A percentile compares a stretch with the other conserved stretches of the same genome.
Evolutionary conservation across 2,113 vertebrate genomes (phyloP).

Genomic region (Malurus melanocephalus): DNA sequence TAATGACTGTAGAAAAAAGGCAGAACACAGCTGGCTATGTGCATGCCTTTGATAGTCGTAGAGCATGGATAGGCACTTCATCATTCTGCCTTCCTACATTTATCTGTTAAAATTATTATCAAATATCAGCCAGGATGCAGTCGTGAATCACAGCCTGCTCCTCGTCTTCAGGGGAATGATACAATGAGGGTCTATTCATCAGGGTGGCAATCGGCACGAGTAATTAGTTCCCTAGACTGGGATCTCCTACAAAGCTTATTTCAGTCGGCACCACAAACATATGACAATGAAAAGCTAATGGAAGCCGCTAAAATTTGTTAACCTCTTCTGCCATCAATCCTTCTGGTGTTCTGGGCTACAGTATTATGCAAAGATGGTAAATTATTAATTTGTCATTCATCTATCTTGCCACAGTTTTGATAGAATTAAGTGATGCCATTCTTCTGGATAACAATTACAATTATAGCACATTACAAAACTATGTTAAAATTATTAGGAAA

Average conservation of each 20-base stretch:
- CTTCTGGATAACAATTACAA: conserved; percentile 90
- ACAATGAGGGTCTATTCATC: conserved; percentile 93
- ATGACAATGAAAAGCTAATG: conserved; percentile 86
- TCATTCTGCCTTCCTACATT: conserved; percentile 92
- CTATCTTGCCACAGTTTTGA: conserved; percentile 75
- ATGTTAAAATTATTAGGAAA: conserved; percentile 59
- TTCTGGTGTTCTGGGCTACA: conserved; percentile 66
- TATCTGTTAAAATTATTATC: conserved; percentile 98
- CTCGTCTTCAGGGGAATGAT: conserved; percentile 81
- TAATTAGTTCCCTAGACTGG: conserved; percentile 90
- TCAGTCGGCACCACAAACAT: conserved; percentile 77
- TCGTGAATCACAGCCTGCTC: conserved; percentile 81
- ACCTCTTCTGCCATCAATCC: conserved; percentile 81
- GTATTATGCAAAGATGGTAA: conserved; percentile 88
- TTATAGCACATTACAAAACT: conserved; percentile 69
- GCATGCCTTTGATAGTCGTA: conserved; percentile 84
- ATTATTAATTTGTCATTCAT: conserved; percentile 92
- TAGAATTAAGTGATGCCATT: conserved; percentile 82
- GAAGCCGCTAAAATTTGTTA: conserved; percentile 83
- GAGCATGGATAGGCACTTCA: conserved; percentile 86
- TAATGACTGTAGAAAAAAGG: conserved; percentile 42
- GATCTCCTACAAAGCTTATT: conserved; percentile 84
- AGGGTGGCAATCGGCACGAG: conserved; percentile 81
- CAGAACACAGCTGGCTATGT: conserved; percentile 78
- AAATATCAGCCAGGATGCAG: conserved; percentile 84